These are phyloP conservation scores for Agrypnia vestita DNA, from an alignment of 1,140 invertebrate genomes.

Conservation along the genomic window DNA sequence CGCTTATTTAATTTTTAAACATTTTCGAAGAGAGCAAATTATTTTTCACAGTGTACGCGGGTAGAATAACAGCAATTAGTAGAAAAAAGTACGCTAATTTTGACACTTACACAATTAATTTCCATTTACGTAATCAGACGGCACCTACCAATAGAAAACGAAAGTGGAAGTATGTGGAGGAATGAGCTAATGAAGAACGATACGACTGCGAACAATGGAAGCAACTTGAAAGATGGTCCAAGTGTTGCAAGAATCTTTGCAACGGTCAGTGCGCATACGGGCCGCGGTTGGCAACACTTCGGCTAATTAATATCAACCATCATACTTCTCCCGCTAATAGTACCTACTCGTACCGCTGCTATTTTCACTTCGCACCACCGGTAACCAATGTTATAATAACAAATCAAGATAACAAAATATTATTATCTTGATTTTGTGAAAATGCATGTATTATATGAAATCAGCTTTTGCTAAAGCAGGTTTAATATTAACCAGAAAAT, in stretches of 20 bases:
- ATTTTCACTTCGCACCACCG: too few species aligned
- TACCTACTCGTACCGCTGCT: too few species aligned
- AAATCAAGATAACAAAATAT: too few species aligned
- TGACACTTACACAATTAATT: not conserved
- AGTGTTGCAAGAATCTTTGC: slow-evolving; percentile 49
- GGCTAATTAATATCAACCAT: slow-evolving; percentile 37
- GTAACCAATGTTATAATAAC: too few species aligned
- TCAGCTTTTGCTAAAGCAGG: too few species aligned
- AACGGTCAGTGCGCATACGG: slow-evolving; percentile 60
- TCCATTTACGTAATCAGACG: slow-evolving; percentile 42
- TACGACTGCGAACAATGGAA: slow-evolving; percentile 54
- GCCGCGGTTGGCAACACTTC: slow-evolving; percentile 55
- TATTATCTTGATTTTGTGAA: too few species aligned
- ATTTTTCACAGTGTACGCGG: too few species aligned
- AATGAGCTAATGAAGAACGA: slow-evolving; percentile 17
- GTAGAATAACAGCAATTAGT: too few species aligned
- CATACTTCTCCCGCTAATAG: not conserved
- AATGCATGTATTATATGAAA: too few species aligned
- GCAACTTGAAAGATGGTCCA: slow-evolving; percentile 51
- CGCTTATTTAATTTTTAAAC: too few species aligned
- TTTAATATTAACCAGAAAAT: too few species aligned
- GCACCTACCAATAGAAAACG: slow-evolving; percentile 20
- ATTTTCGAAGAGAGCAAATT: too few species aligned
- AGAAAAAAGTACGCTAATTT: not conserved
- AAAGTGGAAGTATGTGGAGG: slow-evolving; percentile 45